A percentile compares a stretch with the other conserved stretches of the same genome.
These are phyloP conservation scores for Apis florea DNA, from an alignment of 1,140 invertebrate genomes.

Conservation along the genomic window DNA sequence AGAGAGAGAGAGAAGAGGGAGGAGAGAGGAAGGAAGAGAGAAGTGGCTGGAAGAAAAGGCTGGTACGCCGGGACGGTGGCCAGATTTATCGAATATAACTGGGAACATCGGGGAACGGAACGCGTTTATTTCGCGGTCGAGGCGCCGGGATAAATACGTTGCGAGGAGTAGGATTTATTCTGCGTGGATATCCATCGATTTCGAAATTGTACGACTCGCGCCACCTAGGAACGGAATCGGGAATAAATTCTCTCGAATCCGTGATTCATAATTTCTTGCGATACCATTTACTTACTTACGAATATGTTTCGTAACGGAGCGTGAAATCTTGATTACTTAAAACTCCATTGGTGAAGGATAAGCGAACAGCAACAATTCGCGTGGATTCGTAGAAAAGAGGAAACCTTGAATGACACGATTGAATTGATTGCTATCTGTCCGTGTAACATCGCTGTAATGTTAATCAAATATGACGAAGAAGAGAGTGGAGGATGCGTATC, in stretches of 20 bases:
- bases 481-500: no score
- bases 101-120: slow-evolving; percentile 8
- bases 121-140: slow-evolving; percentile 13
- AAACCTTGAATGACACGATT: no score
- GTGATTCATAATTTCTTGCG: neutral
- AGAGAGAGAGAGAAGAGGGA: no score
- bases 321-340: neutral
- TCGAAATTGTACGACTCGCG: slow-evolving; percentile 34
- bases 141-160: slow-evolving; percentile 6
- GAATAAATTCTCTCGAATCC: neutral
- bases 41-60: slow-evolving; percentile 28
- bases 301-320: neutral
- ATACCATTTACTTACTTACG: no score
- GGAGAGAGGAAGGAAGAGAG: no score
- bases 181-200: slow-evolving; percentile 17
- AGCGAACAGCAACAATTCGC: neutral
- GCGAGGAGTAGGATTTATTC: slow-evolving; percentile 19
- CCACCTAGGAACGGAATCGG: neutral
- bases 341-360: neutral
- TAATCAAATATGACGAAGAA: no score
- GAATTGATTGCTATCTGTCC: no score
- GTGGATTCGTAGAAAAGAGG: neutral
- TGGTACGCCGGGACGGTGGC: slow-evolving; percentile 13
- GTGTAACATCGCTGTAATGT: neutral
- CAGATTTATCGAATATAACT: slow-evolving; percentile 59